phyloP scores from a whole-genome alignment of 2,797 vertebrate genomes.

The Champsocephalus esox region DNA sequence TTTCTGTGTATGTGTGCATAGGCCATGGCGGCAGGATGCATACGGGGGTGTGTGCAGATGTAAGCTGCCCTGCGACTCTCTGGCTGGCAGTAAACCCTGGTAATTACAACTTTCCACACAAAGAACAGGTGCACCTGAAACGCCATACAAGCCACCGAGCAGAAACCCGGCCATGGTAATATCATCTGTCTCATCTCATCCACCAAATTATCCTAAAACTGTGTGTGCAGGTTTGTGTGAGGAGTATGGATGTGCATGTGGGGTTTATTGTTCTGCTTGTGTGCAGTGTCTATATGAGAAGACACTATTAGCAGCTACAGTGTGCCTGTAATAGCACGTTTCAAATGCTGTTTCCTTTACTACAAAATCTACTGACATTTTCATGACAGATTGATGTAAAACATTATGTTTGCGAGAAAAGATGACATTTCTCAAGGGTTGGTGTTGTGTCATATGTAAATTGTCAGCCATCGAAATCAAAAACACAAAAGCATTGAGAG shows the following conservation, averaged over 20 bases:
- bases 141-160: constrained; percentile 64
- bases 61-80: constrained; percentile 64
- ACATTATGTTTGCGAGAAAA: constrained; percentile 38
- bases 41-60: constrained; percentile 72
- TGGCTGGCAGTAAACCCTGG: constrained; percentile 74
- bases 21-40: constrained; percentile 39
- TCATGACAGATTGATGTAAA: constrained; percentile 55
- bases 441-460: constrained; percentile 53
- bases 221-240: constrained; percentile 22
- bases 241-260: background rate
- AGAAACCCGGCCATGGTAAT: constrained; percentile 79
- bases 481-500: constrained; percentile 22
- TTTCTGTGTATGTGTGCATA: constrained; percentile 26
- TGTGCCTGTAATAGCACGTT: constrained; percentile 55
- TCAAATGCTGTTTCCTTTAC: constrained; percentile 60
- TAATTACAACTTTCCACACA: constrained; percentile 82
- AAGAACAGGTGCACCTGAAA: constrained; percentile 83
- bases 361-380: constrained; percentile 76
- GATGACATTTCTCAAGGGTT: constrained; percentile 65
- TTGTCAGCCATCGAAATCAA: constrained; percentile 36
- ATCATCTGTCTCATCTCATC: constrained; percentile 81
- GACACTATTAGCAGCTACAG: constrained; percentile 43
- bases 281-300: constrained; percentile 21
- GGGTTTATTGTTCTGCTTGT: constrained; percentile 2
- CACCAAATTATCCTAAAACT: constrained; percentile 71